Base-by-base conservation (phyloP, 2,888 invertebrate species). In the Napeogenes inachia region DNA sequence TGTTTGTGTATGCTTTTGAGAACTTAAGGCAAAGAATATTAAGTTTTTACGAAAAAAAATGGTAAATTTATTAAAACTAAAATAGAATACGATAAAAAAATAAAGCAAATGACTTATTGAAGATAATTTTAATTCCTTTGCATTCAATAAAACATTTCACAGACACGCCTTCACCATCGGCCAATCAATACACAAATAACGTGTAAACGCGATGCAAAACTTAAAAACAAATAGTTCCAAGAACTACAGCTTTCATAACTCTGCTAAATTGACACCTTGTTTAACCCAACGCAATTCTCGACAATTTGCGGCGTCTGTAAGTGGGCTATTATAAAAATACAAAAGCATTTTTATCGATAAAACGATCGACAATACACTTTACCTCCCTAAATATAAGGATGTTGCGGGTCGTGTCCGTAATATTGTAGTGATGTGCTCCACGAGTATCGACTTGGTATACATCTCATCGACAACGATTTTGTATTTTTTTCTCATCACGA, bases 181-280 rank as follows among this genome's bases (percentile, higher is more conserved):
- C 71, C 77, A 80, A 81, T 81, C 81, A 78, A 76, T 73, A 78
- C 81, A 77, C 83, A 81, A 83, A 85, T 82, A 85, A 85, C 78
- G 79, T 77, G 79, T 80, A 84, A 83, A 78, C 71, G 69, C 71
- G 72, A 73, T 76, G 75, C 76, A 78, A 78, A 80, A 80, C 78
- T 84, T 82, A 78, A 87, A 89, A 89, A 89, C 89, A 89, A 89
- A 89, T 89, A 89, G 85, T 88, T 89, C 89, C 77, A 57, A 82
- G 89, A 89, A 89, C 75, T 76, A 75, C 76, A 80, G 80, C 85
- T 89, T 89, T 89, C 89, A 89, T 89, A 89, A 89, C 89, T 89
- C 79, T 80, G 75, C 86, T 84, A 90, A 90, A 90, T 90, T 90
- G 89, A 89, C 89, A 90, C 89, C 89, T 89, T 88, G 89, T 85